Base-by-base conservation (phyloP, 2,888 invertebrate genomes). In the Ischnus inquisitorius region DNA sequence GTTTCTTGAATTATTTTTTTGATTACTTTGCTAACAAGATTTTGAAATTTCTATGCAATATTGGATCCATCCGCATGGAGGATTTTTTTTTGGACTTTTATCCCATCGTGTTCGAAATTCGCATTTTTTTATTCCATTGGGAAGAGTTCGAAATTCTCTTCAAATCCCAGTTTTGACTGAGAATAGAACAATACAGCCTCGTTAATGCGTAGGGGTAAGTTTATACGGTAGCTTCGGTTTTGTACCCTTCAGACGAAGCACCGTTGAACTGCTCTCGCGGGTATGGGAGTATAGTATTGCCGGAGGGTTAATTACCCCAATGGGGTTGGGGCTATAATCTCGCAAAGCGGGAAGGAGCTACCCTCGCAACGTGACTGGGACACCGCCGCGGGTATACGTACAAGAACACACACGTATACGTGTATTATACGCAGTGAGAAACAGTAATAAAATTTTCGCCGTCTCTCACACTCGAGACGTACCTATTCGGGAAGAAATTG, bases 311-410 rank as follows among this genome's bases (percentile, higher is more conserved):
- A 74, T 74, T 74, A 74, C 74, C 74, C 12, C 65, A 16, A 43
- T 64, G 46, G n/a, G 60, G 54, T 28, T 54, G 34, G 39, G 14
- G 77, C 22, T 77, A 65, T 78, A 82, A 82, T 82, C 77, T 82
- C 25, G 54, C 46, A 16, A 71, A 60, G 69, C 54, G 76, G 69
- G 68, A 22, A 76, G 25, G 16, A 19, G 71, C 46, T 62, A 82
- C 64, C 22, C 64, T 12, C 69, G 34, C 39, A 54, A 25, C 65
- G 67, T 25, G 22, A 46, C 39, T 43, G 46, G 12, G 39, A 22
- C n/a, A n/a, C 43, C 22, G 19, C 19, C 39, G 19, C n/a, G 41
- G 14, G 14, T 22, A 25, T 62, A n/a, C 14, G 12, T 43, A 16
- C 3, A 6, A 14, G 12, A 12, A 46, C 19, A 22, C 8, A 34